Evolutionary conservation across 2,113 vertebrate species (phyloP).

Genomic region (Toxotes chatareus): DNA sequence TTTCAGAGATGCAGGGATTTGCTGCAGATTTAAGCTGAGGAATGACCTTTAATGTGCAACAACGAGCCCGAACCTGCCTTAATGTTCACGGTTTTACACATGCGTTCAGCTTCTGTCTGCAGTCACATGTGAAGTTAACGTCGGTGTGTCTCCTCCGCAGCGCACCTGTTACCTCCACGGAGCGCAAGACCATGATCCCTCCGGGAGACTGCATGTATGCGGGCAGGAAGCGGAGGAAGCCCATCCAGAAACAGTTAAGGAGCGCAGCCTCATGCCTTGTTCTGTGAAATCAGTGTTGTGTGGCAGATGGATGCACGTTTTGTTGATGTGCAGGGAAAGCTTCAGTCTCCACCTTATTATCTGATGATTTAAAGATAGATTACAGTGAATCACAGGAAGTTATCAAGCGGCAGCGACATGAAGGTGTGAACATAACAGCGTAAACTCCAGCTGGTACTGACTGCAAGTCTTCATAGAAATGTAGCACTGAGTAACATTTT

Average conservation of each 20-base stretch:
- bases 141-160: conserved; percentile 61
- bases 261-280: conserved; percentile 5
- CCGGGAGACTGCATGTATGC: conserved; percentile 95
- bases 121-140: conserved; percentile 43
- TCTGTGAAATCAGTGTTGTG: background rate
- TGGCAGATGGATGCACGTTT: no score
- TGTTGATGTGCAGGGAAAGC: background rate
- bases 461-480: background rate
- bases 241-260: conserved; percentile 96
- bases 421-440: conserved; percentile 9
- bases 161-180: conserved; percentile 85
- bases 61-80: background rate
- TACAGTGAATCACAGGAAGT: conserved; percentile 28
- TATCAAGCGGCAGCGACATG: background rate
- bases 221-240: conserved; percentile 94
- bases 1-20: background rate
- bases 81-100: background rate
- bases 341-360: background rate
- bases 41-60: background rate
- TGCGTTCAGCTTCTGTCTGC: conserved; percentile 13
- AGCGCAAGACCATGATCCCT: conserved; percentile 90
- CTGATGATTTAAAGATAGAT: background rate
- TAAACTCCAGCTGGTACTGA: background rate
- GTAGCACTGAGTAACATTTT: background rate
- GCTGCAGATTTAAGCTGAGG: background rate